Percentiles rank a stretch among this genome's conserved stretches.
Conservation (phyloP, 2,797 vertebrate genomes). For the Chelidonichthys spinosus region DNA sequence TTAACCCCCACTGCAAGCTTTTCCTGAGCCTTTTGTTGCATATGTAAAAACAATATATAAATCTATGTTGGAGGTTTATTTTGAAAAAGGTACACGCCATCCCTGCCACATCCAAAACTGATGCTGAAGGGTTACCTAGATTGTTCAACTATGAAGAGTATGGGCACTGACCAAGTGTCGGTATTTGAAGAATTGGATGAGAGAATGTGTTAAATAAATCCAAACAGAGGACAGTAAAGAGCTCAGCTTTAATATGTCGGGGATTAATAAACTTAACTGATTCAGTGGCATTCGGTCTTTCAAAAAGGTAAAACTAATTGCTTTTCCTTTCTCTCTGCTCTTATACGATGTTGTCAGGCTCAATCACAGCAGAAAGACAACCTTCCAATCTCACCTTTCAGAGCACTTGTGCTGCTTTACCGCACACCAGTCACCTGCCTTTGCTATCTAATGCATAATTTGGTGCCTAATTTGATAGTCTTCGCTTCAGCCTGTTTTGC, state of each 20-base stretch:
- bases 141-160: too few relatives aligned
- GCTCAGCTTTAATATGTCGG: neutral
- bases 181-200: too few relatives aligned
- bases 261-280: neutral
- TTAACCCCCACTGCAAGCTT: too few relatives aligned
- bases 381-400: slow-evolving; percentile 48
- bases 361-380: slow-evolving; percentile 56
- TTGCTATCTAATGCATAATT: slow-evolving; percentile 75
- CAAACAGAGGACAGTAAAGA: neutral
- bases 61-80: too few relatives aligned
- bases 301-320: slow-evolving; percentile 14
- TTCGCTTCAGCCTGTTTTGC: slow-evolving; percentile 59
- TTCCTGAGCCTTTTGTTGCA: too few relatives aligned
- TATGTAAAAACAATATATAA: too few relatives aligned
- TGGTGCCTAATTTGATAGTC: slow-evolving; percentile 76
- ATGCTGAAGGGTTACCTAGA: too few relatives aligned
- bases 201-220: neutral
- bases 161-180: too few relatives aligned
- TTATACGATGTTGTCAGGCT: slow-evolving; percentile 52
- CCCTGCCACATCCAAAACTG: too few relatives aligned
- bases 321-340: slow-evolving; percentile 25
- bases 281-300: slow-evolving; percentile 16
- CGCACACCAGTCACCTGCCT: slow-evolving; percentile 59
- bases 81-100: too few relatives aligned
- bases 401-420: slow-evolving; percentile 52